phyloP scores from a whole-genome alignment of 2,888 invertebrate species.

The Catotricha subobsoleta region DNA sequence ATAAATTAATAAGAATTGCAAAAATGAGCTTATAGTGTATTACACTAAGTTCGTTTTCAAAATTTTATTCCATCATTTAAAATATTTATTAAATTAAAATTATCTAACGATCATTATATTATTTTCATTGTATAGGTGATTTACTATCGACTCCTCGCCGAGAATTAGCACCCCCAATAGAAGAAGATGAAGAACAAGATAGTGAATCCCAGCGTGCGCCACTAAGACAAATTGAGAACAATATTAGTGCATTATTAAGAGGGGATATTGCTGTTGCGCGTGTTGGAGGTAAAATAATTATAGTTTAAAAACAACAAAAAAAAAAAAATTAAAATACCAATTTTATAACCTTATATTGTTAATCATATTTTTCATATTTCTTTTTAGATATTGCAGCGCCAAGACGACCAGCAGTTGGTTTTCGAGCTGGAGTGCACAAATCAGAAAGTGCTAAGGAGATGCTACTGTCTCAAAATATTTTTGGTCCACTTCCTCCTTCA shows the following conservation, averaged over 20 bases:
- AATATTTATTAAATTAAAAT: neutral
- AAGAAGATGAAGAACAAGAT: conserved; percentile 47
- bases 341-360: neutral
- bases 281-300: conserved; percentile 17
- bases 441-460: conserved; percentile 59
- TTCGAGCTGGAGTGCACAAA: conserved; percentile 47
- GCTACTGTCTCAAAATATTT: conserved; percentile 27
- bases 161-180: conserved; percentile 49
- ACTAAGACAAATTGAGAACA: conserved; percentile 50
- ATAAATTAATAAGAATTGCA: too few relatives aligned
- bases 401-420: conserved; percentile 26
- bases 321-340: neutral
- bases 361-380: neutral
- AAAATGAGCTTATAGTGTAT: too few relatives aligned
- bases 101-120: neutral
- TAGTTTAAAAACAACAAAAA: neutral
- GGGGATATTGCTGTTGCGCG: conserved; percentile 23
- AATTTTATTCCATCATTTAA: too few relatives aligned
- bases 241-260: conserved; percentile 49
- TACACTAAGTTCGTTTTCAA: too few relatives aligned
- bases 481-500: conserved; percentile 29
- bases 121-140: conserved; percentile 7
- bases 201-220: conserved; percentile 46
- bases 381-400: conserved; percentile 16
- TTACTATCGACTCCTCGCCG: conserved; percentile 35